Evolutionary conservation across 2,797 vertebrate genomes (phyloP), one percentile per base, ranked within the genome.

Genomic region (Myripristis jacobus): DNA sequence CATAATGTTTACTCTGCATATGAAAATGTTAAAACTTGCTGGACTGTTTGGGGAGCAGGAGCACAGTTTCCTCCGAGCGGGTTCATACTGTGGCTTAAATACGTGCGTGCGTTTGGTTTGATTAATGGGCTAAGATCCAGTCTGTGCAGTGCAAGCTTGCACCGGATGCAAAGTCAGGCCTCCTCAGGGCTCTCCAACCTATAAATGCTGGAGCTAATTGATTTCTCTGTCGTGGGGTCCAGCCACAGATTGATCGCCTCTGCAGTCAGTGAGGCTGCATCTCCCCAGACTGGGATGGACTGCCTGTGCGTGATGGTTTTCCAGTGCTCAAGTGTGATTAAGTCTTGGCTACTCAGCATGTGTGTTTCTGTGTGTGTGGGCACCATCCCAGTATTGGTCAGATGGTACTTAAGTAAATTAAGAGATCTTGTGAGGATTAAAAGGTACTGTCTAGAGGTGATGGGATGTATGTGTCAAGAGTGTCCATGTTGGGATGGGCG

Each of bases 331-430:
- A 83, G 77, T 85, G 85, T 90, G 81, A 91, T 88, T 89, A 91
- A 84, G 67, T 84, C 65, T 18, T 47, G 52, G 51, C 36, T 50
- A 59, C 65, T 75, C 59, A 57, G 38, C 15, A 19, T 65, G 66
- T 77, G 54, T 67, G 47, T 75, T 59, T 70, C 58, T 67, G 70
- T 75, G 61, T 61, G 54, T 62, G 58, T 69, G 72, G 75, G 46
- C 56, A 36, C 18, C 55, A 81, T 71, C 70, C 81, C 76, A 79
- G 73, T 63, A 25, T 72, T 19, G 44, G 86, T 91, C 89, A 91
- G 85, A 89, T 89, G 84, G 88, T 78, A 84, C 90, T 92, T 93
- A 93, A 93, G 90, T 70, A 87, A 94, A 93, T 94, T 93, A 93
- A 89, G 85, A 88, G 90, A 81, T 92, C 85, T 86, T 21, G 78